Percentiles rank a stretch among this genome's conserved stretches.
These are phyloP conservation scores for Papilio helenus DNA, from an alignment of 1,140 invertebrate genomes.

Conservation along the genomic window DNA sequence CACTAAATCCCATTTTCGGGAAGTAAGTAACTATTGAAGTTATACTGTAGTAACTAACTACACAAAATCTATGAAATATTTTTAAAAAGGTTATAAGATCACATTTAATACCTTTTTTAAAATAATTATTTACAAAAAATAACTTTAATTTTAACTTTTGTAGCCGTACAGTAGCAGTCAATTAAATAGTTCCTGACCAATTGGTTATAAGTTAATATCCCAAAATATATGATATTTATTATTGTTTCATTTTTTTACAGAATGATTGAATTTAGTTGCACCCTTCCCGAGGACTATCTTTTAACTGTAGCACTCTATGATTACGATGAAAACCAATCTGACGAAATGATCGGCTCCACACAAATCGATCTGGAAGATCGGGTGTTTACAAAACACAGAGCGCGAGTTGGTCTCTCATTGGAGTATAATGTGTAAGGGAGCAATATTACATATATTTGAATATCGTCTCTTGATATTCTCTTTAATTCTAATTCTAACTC, in stretches of 20 bases:
- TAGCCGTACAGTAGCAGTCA: not conserved
- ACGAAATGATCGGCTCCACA: slow-evolving; percentile 94
- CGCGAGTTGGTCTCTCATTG: slow-evolving; percentile 88
- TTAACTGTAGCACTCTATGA: slow-evolving; percentile 90
- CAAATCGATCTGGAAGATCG: slow-evolving; percentile 94
- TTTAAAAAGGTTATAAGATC: no score
- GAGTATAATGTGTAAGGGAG: slow-evolving; percentile 86
- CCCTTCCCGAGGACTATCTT: slow-evolving; percentile 87
- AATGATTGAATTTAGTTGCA: slow-evolving; percentile 89
- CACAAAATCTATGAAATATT: no score
- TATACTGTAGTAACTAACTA: not conserved
- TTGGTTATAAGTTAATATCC: not conserved
- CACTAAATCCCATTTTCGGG: slow-evolving; percentile 94
- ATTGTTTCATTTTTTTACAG: slow-evolving; percentile 84
- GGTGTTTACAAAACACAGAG: slow-evolving; percentile 91
- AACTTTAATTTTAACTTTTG: not conserved
- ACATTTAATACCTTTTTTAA: not conserved
- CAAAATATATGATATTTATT: no score
- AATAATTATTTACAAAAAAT: not conserved
- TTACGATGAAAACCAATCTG: slow-evolving; percentile 86
- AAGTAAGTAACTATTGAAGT: slow-evolving; percentile 62
- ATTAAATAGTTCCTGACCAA: not conserved
- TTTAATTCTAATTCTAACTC: slow-evolving; percentile 32
- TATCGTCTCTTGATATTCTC: not conserved
- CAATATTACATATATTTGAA: not conserved